Conservation (phyloP, 2,797 vertebrate genomes). For the Pyrocephalus nanus region DNA sequence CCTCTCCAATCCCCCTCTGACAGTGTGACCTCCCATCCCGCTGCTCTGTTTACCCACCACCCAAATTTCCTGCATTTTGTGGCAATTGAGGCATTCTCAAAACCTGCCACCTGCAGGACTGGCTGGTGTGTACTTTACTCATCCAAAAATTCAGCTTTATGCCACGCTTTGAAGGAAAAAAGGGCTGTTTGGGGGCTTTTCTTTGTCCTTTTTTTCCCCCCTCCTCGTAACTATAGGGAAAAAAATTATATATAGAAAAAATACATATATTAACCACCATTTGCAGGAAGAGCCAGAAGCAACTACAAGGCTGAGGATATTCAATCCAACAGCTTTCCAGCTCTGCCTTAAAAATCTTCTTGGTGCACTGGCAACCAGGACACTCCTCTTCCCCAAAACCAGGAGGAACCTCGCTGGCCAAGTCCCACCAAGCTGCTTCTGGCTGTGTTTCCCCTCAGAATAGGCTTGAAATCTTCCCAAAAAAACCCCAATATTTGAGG, state of each 20-base stretch:
- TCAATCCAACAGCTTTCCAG: not conserved
- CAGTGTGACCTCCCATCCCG: not conserved
- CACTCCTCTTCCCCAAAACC: not conserved
- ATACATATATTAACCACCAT: not conserved
- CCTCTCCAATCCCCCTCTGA: no score
- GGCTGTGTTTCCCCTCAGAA: not conserved
- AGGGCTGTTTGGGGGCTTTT: not conserved
- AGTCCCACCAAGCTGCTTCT: not conserved
- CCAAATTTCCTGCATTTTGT: not conserved
- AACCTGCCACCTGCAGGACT: not conserved
- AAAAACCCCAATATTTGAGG: rapidly evolving
- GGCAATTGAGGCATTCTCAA: not conserved
- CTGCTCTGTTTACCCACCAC: not conserved
- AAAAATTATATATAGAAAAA: no score
- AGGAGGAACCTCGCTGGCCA: not conserved
- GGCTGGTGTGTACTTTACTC: not conserved
- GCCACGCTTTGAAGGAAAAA: not conserved
- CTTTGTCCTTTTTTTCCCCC: not conserved
- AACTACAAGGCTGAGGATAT: not conserved
- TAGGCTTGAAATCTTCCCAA: not conserved
- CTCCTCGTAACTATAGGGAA: not conserved
- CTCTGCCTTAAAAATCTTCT: not conserved
- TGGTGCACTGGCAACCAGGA: not conserved
- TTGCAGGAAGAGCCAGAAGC: not conserved
- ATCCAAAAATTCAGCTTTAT: not conserved